These are phyloP conservation scores for Papilio polytes DNA, from an alignment of 1,140 invertebrate species.

Conservation along the genomic window DNA sequence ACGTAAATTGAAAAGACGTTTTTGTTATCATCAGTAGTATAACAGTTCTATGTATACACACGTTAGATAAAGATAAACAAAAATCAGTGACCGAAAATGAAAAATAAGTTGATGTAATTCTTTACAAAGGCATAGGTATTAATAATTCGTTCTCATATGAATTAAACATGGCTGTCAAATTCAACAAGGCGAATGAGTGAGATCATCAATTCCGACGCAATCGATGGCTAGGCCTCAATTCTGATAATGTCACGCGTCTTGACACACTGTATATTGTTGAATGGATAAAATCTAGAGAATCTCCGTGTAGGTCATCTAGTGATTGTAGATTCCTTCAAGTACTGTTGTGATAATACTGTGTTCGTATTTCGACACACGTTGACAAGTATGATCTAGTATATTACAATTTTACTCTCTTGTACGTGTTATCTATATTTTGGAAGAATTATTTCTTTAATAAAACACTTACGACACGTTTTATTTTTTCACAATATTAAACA, in stretches of 20 bases:
- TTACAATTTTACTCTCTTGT: no score
- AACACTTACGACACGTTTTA: no score
- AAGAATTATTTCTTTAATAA: no score
- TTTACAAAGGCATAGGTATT: no score
- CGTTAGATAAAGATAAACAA: no score
- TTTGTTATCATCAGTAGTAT: no score
- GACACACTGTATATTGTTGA: not conserved
- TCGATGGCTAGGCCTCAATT: not conserved
- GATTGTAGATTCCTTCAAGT: not conserved
- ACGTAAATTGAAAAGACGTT: no score
- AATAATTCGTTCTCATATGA: not conserved
- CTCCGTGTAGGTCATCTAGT: not conserved
- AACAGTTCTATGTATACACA: no score
- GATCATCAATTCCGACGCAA: not conserved
- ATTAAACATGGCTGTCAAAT: conserved; percentile 3
- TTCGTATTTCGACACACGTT: not conserved
- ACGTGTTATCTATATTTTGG: no score
- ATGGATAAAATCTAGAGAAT: not conserved
- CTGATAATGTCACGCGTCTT: conserved; percentile 14
- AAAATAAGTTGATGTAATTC: not conserved
- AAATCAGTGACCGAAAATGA: no score
- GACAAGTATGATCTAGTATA: not conserved
- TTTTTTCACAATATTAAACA: no score
- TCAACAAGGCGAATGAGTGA: not conserved
- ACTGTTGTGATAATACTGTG: not conserved